A percentile compares a stretch with the other conserved stretches of the same genome.
phyloP scores from a whole-genome alignment of 1,140 invertebrate species.

The Carcinoscorpius rotundicauda region DNA sequence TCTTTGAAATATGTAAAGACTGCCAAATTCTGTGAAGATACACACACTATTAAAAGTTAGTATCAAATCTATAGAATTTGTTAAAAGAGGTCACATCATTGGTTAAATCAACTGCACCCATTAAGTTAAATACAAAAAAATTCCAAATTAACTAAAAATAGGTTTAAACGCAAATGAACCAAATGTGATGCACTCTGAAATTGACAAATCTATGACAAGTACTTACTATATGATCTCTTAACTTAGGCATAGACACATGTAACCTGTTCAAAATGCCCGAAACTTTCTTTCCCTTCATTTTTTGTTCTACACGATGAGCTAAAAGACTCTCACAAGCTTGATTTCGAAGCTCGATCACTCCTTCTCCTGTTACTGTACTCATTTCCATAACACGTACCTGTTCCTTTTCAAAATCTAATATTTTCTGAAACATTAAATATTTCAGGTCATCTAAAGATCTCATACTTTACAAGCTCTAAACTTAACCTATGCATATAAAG shows the following conservation, averaged over 20 bases:
- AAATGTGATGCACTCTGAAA: too few species aligned
- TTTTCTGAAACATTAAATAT: conserved; percentile 39
- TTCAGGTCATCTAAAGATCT: conserved; percentile 38
- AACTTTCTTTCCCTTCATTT: conserved; percentile 83
- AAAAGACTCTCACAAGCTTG: conserved; percentile 87
- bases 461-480: too few species aligned
- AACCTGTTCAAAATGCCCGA: conserved; percentile 80
- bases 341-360: conserved; percentile 70
- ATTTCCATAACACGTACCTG: conserved; percentile 72
- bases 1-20: too few species aligned
- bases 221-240: conserved; percentile 59
- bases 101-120: too few species aligned
- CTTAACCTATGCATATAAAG: too few species aligned
- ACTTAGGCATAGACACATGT: conserved; percentile 76
- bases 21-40: too few species aligned
- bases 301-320: conserved; percentile 78
- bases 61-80: too few species aligned
- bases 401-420: conserved; percentile 32
- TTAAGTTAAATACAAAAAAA: too few species aligned
- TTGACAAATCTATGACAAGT: not conserved
- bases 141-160: too few species aligned
- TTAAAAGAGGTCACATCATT: too few species aligned
- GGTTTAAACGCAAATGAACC: too few species aligned
- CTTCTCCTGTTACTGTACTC: conserved; percentile 83
- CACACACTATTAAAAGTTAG: too few species aligned